Conservation (phyloP, 2,113 vertebrate species). For the Cinclus cinclus region DNA sequence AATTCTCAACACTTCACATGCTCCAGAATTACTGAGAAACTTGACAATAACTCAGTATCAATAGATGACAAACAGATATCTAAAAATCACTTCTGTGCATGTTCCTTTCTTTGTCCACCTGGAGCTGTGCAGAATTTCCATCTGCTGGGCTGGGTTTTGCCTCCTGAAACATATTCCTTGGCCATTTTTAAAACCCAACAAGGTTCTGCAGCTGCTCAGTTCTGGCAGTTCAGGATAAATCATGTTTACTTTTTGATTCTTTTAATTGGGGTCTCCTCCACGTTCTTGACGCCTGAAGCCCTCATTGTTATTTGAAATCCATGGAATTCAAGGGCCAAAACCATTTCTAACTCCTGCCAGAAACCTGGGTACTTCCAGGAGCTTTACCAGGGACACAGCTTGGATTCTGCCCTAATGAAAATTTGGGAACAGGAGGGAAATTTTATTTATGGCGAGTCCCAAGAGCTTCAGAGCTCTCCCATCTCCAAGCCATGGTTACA, state of each 20-base stretch:
- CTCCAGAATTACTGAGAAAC: not conserved
- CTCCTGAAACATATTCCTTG: not conserved
- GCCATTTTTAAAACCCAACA: not conserved
- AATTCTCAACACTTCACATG: not conserved
- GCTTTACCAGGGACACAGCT: not conserved
- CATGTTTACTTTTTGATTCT: not conserved
- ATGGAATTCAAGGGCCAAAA: not conserved
- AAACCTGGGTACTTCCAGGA: not conserved
- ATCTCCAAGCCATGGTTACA: not conserved
- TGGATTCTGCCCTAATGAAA: not conserved
- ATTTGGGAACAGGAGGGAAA: not conserved
- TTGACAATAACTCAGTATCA: not conserved
- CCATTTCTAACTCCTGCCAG: not conserved
- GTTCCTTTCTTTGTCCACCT: not conserved
- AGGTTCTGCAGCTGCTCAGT: too few species aligned
- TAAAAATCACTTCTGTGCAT: not conserved
- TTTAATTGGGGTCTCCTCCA: not conserved
- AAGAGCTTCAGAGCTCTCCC: slow-evolving; percentile 10
- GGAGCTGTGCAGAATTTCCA: not conserved
- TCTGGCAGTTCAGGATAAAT: not conserved
- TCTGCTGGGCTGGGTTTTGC: not conserved
- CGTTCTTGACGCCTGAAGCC: not conserved
- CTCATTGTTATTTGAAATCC: not conserved
- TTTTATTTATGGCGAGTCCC: slow-evolving; percentile 11
- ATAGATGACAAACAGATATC: not conserved